A percentile compares a stretch with the other conserved stretches of the same genome.
These are phyloP conservation scores for Acipenser transmontanus DNA, from an alignment of 2,797 vertebrate genomes.

Conservation along the genomic window DNA sequence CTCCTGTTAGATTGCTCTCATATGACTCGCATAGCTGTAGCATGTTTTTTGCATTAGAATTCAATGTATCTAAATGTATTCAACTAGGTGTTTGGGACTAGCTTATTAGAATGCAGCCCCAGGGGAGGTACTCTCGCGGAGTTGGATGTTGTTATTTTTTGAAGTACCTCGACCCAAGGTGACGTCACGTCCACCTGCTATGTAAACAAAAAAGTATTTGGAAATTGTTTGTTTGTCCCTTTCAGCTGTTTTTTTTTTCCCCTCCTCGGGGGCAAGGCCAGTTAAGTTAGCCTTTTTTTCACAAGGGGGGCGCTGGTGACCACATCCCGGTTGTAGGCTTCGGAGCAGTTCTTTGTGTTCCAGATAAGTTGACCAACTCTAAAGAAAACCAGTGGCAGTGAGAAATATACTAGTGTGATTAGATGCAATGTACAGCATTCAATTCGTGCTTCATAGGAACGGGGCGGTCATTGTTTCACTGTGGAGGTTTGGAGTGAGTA, in stretches of 20 bases:
- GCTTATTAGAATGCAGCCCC: slow-evolving; percentile 54
- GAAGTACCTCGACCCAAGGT: slow-evolving; percentile 66
- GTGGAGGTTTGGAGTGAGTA: not conserved
- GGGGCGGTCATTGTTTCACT: slow-evolving; percentile 8
- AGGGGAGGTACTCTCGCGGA: slow-evolving; percentile 54
- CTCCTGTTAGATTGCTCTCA: slow-evolving; percentile 60
- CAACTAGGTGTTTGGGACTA: slow-evolving; percentile 62
- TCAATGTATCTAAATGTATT: slow-evolving; percentile 66
- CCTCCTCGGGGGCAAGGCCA: not conserved
- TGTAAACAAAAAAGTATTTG: slow-evolving; percentile 65
- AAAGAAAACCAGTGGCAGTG: slow-evolving; percentile 18
- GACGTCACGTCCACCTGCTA: slow-evolving; percentile 85
- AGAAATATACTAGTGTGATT: slow-evolving; percentile 16
- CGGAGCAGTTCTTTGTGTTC: slow-evolving; percentile 16
- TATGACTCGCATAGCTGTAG: slow-evolving; percentile 57
- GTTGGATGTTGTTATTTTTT: slow-evolving; percentile 55
- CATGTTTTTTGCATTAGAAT: slow-evolving; percentile 60
- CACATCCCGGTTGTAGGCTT: not conserved
- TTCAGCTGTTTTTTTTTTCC: not conserved
- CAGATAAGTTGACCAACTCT: slow-evolving; percentile 10
- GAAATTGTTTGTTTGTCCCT: slow-evolving; percentile 55
- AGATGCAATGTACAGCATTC: slow-evolving; percentile 5
- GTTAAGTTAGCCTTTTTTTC: slow-evolving; percentile 10
- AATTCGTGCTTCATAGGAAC: slow-evolving; percentile 1
- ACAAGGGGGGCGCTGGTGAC: slow-evolving; percentile 12